Base-by-base conservation (phyloP, 2,888 invertebrate genomes). In the Clivina fossor region DNA sequence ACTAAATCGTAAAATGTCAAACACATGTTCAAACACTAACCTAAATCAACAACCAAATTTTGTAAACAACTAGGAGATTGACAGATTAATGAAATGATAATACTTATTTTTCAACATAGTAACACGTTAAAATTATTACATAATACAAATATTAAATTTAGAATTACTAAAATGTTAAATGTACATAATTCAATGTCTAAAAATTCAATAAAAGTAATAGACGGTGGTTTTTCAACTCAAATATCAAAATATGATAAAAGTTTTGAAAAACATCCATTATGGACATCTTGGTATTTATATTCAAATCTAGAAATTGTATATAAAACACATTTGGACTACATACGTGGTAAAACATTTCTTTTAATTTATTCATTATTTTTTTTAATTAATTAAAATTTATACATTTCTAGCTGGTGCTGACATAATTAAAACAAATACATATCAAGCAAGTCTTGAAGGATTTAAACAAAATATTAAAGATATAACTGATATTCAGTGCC, bases 391-490 rank as follows among this genome's bases (percentile, higher is more conserved):
- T 13, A 40, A 40, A 20, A 33, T 47, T 20, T 47, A 15, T n/a
- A 15, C 11, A 63, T 66, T 76, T 72, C 62, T 75, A 82, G 90
- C 88, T 67, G 93, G 93, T 22, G 85, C 92, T 33, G 86, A 93
- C 66, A 76, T 93, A 59, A 84, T 94, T 64, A 81, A 85, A 67
- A 92, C 92, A 33, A 87, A 88, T 65, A 90, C 90, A 32, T 94
- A 93, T 74, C 93, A 94, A 75, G 87, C 90, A 3, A 86, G 86
- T 41, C 76, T 85, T 55, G 80, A 81, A 46, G 86, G 90, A 5
- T 88, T 91, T 68, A 76, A 80, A 66, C 80, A 86, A 68, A 80
- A 88, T 72, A 75, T 91, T 58, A 26, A 24, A 44, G 80, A 81
- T 13, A 72, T 90, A 46, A 77, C 78, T 33, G 76, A 80, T 56